Conservation (phyloP, 2,888 invertebrate genomes). For the Eutolmus rufibarbis region DNA sequence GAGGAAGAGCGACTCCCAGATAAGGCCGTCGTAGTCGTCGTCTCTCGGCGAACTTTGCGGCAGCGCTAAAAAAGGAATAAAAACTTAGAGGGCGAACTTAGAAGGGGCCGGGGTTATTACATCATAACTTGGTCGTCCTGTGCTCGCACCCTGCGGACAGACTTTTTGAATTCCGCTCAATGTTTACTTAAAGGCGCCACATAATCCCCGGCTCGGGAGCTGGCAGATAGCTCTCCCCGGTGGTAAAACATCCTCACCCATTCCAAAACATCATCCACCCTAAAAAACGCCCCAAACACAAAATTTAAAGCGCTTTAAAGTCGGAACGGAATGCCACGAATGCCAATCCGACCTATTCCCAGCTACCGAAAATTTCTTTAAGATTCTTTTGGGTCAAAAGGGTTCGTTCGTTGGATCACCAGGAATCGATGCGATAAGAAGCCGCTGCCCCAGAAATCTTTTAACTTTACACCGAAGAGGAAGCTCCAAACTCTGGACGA, state of each 20-base stretch:
- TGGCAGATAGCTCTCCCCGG: background rate
- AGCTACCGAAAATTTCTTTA: background rate
- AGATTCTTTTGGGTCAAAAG: constrained; percentile 19
- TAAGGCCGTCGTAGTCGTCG: background rate
- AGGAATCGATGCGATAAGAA: constrained; percentile 27
- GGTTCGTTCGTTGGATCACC: constrained; percentile 2
- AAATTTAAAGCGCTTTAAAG: background rate
- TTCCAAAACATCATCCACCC: background rate
- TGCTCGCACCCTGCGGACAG: background rate
- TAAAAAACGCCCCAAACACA: background rate
- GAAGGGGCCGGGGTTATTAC: constrained; percentile 23
- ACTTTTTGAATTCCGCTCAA: constrained; percentile 8
- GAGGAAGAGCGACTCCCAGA: constrained; percentile 19
- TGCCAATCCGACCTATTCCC: background rate
- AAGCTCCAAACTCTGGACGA: background rate
- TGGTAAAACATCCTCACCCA: background rate
- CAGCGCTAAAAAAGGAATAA: constrained; percentile 24
- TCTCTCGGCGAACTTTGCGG: background rate
- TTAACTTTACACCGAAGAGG: background rate
- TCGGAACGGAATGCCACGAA: background rate
- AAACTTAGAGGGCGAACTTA: constrained; percentile 25
- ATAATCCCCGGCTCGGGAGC: background rate
- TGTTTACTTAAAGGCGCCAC: constrained; percentile 2
- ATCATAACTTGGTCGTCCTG: constrained; percentile 21
- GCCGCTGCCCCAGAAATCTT: background rate